Base-by-base conservation (phyloP, 2,888 invertebrate species). In the Megamerina dolium region DNA sequence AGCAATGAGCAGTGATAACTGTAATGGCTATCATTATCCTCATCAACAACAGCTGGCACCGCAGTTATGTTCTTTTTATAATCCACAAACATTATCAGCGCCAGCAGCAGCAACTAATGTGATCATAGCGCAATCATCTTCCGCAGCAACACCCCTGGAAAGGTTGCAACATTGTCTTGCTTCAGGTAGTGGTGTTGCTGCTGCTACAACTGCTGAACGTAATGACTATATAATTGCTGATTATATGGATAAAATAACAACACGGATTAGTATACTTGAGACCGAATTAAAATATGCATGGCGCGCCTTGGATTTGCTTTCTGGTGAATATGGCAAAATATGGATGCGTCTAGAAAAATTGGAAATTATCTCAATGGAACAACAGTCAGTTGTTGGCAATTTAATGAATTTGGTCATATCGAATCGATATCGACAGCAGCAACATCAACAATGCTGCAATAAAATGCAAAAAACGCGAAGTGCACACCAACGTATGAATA, bases 321-420 rank as follows among this genome's bases (percentile, higher is more conserved):
- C 90, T 29, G 88, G 88, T 61, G 93, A 93, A 66, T 93, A 92
- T 62, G 87, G 91, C 40, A 87, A 89, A 67, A 93, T 93, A 86
- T 93, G 92, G 91, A 87, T 88, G 61, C 77, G 91, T 33, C 74
- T 93, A 47, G 92, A 93, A 63, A 87, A 91, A 68, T 74, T 93
- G 20, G 92, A 93, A 66, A 81, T 86, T 17, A 77, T 92, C 48
- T 78, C 92, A 3, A 82, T 85, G 67, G 91, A 92, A 64, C 93
- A 93, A 68, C 92, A 92, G 68, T 85, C 87, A 56, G 90, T 92
- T 32, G 90, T 93, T 58, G 82, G 86, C 39, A 91, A 91, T 64
- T 75, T 93, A 60, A 80, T 92, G 63, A 67, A 58, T 6, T 44
- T 70, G 1, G 62, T 67, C 19, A 54, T 55, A 3, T 55, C 53